These are phyloP conservation scores for Etheostoma perlongum DNA, from an alignment of 2,797 vertebrate genomes.

Conservation along the genomic window DNA sequence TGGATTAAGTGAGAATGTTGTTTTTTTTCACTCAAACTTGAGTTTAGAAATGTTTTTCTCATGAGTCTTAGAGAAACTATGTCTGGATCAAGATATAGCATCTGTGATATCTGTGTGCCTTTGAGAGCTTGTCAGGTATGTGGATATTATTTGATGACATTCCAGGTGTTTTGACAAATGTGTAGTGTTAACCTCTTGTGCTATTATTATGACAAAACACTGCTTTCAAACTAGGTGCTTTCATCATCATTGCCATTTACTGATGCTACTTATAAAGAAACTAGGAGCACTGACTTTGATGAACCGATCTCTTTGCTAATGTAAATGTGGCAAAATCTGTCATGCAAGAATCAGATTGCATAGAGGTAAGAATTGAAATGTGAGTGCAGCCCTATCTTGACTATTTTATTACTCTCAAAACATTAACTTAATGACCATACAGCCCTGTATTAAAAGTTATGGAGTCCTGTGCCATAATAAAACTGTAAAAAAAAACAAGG, in stretches of 20 bases:
- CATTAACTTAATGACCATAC: not conserved
- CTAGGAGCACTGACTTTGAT: not conserved
- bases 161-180: not conserved
- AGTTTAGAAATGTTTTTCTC: not conserved
- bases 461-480: not conserved
- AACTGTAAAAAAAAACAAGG: not conserved
- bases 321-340: not conserved
- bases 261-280: not conserved
- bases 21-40: too few species aligned
- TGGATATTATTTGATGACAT: not conserved
- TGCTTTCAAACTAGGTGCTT: not conserved
- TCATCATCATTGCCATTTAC: not conserved
- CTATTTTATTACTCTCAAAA: not conserved
- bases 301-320: not conserved
- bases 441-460: conserved; percentile 3
- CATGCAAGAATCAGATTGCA: not conserved
- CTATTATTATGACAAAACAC: not conserved
- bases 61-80: not conserved
- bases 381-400: not conserved
- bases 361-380: not conserved
- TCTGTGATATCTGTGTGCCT: not conserved
- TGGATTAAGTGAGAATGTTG: not conserved
- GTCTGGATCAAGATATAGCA: not conserved
- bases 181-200: not conserved
- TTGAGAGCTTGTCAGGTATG: not conserved